Evolutionary conservation across 2,113 vertebrate species (phyloP), one percentile per base, ranked within the genome.

Genomic region (Myocastor coypus): DNA sequence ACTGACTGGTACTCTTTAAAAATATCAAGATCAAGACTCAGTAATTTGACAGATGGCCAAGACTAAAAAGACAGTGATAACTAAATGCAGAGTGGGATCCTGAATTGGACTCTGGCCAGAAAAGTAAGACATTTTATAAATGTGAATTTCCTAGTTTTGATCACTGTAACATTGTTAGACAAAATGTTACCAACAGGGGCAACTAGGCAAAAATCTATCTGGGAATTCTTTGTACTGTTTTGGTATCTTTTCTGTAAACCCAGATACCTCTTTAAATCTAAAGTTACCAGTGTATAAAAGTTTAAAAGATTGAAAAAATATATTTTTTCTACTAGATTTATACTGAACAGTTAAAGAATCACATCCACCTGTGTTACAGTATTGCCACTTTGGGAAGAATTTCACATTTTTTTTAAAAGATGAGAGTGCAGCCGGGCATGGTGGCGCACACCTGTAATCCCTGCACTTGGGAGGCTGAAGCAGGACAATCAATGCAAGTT

Each of bases 201-300:
- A 87, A 87, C 28, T 75, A 37, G 11, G 24, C 22, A 83, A 75
- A 75, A 87, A 22, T 57, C 19, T 26, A 69, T 30, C 52, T 32
- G 16, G 50, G n/a, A 89, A 91, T 7, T 78, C 75, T 83, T 28
- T 37, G 37, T 46, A 69, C 42, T 50, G 57, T 75, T 61, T 89
- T 55, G 80, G 37, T 7, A 83, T 34, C 26, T 71, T 94, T 73
- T 63, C n/a, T 90, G 5, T 69, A 88, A 75, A 16, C 77, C 59
- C 92, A 84, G 83, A 37, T 7, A 83, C 30, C 20, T 59, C 89
- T 59, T 63, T 69, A 88, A 75, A 16, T 85, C 66, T 94, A 84
- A 87, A 91, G 69, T 93, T 94, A 91, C 19, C 73, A 66, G 30
- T 87, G 78, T 52, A 87, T 16, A 86, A 77, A 82, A 83, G 20